These are phyloP conservation scores for Festucalex cinctus DNA, from an alignment of 2,113 vertebrate genomes.

Conservation along the genomic window DNA sequence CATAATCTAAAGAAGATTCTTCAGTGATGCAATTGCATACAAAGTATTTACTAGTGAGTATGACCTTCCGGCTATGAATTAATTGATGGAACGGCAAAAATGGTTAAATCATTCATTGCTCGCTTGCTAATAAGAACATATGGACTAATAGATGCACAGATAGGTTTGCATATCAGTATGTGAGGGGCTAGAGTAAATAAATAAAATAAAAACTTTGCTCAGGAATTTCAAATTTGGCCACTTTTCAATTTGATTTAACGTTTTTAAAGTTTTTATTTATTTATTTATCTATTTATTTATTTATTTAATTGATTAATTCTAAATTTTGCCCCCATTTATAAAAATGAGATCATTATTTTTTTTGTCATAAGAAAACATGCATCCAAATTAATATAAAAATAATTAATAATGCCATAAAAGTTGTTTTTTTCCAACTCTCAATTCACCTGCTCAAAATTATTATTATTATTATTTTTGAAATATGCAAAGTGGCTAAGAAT, in stretches of 20 bases:
- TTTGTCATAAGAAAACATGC: too few relatives aligned
- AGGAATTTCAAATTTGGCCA: too few relatives aligned
- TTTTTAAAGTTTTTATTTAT: too few relatives aligned
- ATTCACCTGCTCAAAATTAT: neutral
- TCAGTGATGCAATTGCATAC: neutral
- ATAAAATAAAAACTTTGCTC: too few relatives aligned
- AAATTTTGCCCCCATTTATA: neutral
- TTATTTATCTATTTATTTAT: too few relatives aligned
- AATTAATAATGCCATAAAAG: neutral
- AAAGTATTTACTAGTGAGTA: neutral
- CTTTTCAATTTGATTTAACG: too few relatives aligned
- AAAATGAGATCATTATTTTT: too few relatives aligned
- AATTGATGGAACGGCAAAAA: neutral
- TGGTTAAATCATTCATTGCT: neutral
- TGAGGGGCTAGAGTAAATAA: too few relatives aligned
- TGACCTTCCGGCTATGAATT: neutral
- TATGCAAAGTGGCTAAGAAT: constrained; percentile 38
- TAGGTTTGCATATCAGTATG: neutral
- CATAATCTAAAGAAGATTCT: neutral
- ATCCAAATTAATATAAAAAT: neutral
- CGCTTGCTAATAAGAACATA: neutral
- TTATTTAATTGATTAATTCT: too few relatives aligned
- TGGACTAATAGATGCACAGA: neutral
- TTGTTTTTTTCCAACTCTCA: neutral
- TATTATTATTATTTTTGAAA: neutral